Evolutionary conservation across 2,797 vertebrate genomes (phyloP).

Genomic region (Halcyon leucocephala): DNA sequence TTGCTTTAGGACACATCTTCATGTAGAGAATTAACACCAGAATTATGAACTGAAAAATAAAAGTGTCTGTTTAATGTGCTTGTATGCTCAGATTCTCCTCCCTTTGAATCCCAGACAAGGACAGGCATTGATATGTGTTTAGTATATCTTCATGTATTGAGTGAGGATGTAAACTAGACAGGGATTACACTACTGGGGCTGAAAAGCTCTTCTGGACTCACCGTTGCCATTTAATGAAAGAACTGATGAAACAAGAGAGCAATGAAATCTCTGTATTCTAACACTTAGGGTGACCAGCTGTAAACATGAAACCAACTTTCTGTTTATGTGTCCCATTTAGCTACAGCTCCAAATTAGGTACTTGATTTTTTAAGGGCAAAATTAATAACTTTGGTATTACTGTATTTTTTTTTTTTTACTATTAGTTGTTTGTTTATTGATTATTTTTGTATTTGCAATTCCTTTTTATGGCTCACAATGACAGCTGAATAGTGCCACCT

Average conservation of each 20-base stretch:
- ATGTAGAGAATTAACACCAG: background rate
- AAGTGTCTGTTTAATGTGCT: background rate
- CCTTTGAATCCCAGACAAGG: background rate
- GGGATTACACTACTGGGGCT: rapidly evolving
- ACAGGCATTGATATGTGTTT: background rate
- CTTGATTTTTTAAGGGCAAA: background rate
- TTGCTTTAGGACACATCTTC: background rate
- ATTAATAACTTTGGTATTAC: background rate
- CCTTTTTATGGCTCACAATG: background rate
- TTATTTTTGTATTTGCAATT: background rate
- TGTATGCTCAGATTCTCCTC: background rate
- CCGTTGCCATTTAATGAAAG: background rate
- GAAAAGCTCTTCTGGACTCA: background rate
- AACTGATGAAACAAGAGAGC: background rate
- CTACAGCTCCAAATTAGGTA: background rate
- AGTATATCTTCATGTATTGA: background rate
- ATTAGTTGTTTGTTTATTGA: background rate
- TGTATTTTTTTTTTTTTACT: background rate
- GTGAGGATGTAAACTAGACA: background rate
- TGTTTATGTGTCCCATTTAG: background rate
- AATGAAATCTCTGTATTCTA: background rate
- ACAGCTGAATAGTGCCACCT: background rate
- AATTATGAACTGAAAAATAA: background rate
- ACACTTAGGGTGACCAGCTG: background rate
- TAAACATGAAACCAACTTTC: background rate